Conservation (phyloP, 1,140 invertebrate genomes). For the Diachasma alloeum region DNA sequence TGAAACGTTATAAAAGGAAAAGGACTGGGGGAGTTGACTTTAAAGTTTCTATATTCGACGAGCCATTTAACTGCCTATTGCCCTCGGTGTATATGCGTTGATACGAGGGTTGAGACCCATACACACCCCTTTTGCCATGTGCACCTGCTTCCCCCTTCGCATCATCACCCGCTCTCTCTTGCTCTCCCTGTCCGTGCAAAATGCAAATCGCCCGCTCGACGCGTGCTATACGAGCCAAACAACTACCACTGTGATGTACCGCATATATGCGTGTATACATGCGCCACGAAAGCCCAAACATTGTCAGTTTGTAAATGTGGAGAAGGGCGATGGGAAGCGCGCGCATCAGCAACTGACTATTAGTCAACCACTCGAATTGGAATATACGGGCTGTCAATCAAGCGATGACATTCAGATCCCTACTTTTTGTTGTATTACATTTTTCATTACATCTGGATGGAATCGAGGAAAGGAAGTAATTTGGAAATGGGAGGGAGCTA, state of each 20-base stretch:
- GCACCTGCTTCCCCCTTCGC: conserved; percentile 10
- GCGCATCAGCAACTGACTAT: background rate
- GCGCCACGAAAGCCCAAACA: background rate
- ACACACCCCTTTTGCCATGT: background rate
- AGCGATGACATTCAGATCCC: background rate
- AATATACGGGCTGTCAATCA: conserved; percentile 16
- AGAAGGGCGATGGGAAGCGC: background rate
- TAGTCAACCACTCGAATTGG: conserved; percentile 11
- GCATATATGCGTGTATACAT: conserved; percentile 9
- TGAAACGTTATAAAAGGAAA: conserved; percentile 9
- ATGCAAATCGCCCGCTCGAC: conserved; percentile 1
- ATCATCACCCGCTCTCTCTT: background rate
- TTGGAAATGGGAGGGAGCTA: no score
- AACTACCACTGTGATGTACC: background rate
- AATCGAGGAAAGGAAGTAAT: no score
- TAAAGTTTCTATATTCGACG: conserved; percentile 8
- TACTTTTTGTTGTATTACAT: background rate
- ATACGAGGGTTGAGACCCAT: background rate
- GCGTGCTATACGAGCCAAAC: conserved; percentile 1
- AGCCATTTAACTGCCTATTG: conserved; percentile 10
- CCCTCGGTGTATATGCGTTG: background rate
- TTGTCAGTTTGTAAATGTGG: background rate
- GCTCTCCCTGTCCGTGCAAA: background rate
- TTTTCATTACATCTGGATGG: conserved; percentile 1
- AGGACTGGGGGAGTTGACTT: background rate